Evolutionary conservation across 2,888 invertebrate species (phyloP), one percentile per base, ranked within the genome.

Genomic region (Melikaiella ostensackeni): DNA sequence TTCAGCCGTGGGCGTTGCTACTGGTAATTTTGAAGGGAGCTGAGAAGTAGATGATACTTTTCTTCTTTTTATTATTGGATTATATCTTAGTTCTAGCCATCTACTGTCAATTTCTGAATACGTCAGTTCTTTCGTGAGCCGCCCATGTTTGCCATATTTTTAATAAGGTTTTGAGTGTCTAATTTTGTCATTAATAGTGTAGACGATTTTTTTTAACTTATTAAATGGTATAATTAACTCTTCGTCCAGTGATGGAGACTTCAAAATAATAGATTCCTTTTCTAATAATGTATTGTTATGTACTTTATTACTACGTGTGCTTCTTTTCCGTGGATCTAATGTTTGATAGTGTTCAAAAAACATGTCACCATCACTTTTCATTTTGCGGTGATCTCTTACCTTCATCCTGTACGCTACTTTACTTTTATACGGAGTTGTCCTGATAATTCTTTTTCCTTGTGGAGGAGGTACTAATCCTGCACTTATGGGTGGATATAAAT

Each of bases 81-180:
- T 87, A 62, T 90, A 91, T 27, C 86, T 83, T 0, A 89, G 89
- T 64, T 91, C 91, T 30, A 84, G 86, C 82, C 90, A 87, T 77
- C 88, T 83, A 2, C 27, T 63, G 57, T 88, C 85, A 24, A 57
- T 4, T 57, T 57, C 57, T 21, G 13, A 57, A 0, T 24, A 0
- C 11, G 6, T 13, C 0, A 13, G 24, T 21, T 57, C 24, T 11
- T 21, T 24, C 1, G 57, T 57, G 9, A 57, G 24, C 11, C 11
- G 21, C 3, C 57, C 57, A 57, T 57, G 83, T 75, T 83, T 86
- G 3, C 84, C 85, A 13, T 27, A 5, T 21, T 81, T 82, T 5
- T 64, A 82, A 42, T 81, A 82, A 0, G 88, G 85, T 46, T 82
- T 86, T 0, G 86, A 84, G 62, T 86, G 78, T 59, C 81, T 87